A percentile compares a stretch with the other conserved stretches of the same genome.
Evolutionary conservation across 2,888 invertebrate genomes (phyloP).

Genomic region (Xylocampa areola): DNA sequence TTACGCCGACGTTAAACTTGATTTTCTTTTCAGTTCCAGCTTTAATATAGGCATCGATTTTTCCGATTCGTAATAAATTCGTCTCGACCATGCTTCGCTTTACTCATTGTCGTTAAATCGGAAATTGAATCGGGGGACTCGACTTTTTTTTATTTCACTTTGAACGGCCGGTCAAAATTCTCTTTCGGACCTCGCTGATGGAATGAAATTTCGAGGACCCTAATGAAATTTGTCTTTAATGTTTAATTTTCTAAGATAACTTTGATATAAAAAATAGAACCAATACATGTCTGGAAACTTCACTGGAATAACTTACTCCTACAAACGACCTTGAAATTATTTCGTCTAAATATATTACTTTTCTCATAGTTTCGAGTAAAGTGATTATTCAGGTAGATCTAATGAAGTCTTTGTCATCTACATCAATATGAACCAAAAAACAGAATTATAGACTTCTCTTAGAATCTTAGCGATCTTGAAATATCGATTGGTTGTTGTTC

Average conservation of each 20-base stretch:
- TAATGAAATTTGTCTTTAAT: not conserved
- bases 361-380: not conserved
- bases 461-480: too few species aligned
- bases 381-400: conserved; percentile 1
- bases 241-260: not conserved
- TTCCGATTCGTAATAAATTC: conserved; percentile 49
- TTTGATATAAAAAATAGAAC: conserved; percentile 2
- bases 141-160: conserved; percentile 39
- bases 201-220: conserved; percentile 7
- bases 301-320: too few species aligned
- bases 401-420: not conserved
- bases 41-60: conserved; percentile 43
- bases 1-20: conserved; percentile 28
- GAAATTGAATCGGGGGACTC: conserved; percentile 57
- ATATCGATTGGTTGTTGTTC: conserved; percentile 13
- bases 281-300: not conserved
- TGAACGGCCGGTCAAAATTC: conserved; percentile 28
- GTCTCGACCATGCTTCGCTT: conserved; percentile 44
- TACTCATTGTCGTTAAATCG: conserved; percentile 51
- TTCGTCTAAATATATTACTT: not conserved
- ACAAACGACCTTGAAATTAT: conserved; percentile 4
- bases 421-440: not conserved
- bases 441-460: not conserved
- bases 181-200: conserved; percentile 13
- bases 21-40: conserved; percentile 31